Percentiles rank a stretch among this genome's conserved stretches.
Conservation (phyloP, 1,140 invertebrate species). For the Tetragonula clypearis region DNA sequence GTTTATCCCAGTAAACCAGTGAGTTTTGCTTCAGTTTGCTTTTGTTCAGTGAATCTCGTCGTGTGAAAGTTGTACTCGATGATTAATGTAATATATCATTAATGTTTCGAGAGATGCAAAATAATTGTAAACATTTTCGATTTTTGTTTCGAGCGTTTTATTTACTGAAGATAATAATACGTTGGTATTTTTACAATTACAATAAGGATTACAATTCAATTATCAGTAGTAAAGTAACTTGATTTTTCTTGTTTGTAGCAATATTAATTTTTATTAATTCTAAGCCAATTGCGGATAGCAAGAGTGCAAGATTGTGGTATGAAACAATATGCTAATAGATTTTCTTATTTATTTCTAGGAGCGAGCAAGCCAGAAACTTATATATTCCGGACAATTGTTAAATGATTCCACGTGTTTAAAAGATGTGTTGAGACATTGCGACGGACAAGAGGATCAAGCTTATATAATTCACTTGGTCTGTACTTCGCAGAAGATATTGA, state of each 20-base stretch:
- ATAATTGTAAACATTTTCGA: background rate
- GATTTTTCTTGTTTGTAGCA: background rate
- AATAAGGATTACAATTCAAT: background rate
- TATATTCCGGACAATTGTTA: slow-evolving; percentile 94
- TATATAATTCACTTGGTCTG: slow-evolving; percentile 92
- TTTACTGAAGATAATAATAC: background rate
- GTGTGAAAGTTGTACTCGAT: slow-evolving; percentile 82
- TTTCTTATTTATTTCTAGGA: slow-evolving; percentile 83
- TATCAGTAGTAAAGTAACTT: background rate
- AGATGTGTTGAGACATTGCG: slow-evolving; percentile 90
- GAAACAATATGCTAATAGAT: background rate
- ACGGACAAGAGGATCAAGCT: slow-evolving; percentile 83
- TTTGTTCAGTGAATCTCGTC: slow-evolving; percentile 41
- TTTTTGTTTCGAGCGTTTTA: background rate
- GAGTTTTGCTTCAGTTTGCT: slow-evolving; percentile 76
- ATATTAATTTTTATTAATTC: background rate
- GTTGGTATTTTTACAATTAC: background rate
- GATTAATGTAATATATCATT: slow-evolving; percentile 24
- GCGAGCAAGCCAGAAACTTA: slow-evolving; percentile 91
- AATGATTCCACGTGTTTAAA: slow-evolving; percentile 89
- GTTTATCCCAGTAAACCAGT: slow-evolving; percentile 96
- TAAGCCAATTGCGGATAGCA: background rate
- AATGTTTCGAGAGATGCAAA: background rate
- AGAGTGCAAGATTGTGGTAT: background rate
- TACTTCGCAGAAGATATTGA: slow-evolving; percentile 78